Evolutionary conservation across 92 coral and sea anemone species (phyloP).

Genomic region (Blastomussa wellsi): DNA sequence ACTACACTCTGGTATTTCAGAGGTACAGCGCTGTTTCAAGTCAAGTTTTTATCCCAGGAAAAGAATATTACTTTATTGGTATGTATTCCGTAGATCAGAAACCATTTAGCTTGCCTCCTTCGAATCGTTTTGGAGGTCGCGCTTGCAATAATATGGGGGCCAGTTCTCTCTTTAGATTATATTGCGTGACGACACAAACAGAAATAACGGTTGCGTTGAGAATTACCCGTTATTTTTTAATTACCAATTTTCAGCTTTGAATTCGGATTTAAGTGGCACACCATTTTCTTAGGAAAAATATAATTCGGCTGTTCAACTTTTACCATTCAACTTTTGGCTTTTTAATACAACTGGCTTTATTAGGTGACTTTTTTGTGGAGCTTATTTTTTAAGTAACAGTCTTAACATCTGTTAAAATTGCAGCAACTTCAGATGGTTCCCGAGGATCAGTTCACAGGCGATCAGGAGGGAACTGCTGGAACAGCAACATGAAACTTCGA

Average conservation of each 20-base stretch:
- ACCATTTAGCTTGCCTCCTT: too few relatives aligned
- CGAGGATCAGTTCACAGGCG: constrained; percentile 45
- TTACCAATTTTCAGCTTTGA: too few relatives aligned
- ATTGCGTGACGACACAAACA: too few relatives aligned
- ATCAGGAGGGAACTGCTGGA: constrained; percentile 62
- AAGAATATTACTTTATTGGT: constrained; percentile 75
- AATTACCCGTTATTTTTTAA: too few relatives aligned
- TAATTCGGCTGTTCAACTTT: neutral
- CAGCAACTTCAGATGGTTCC: constrained; percentile 75
- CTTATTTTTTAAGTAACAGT: neutral
- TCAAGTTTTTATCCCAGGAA: constrained; percentile 56
- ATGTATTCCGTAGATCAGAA: neutral
- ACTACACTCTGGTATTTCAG: constrained; percentile 61
- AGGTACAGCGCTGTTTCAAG: constrained; percentile 60
- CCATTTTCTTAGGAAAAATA: neutral
- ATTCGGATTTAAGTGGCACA: neutral
- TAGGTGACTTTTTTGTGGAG: neutral
- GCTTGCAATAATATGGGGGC: too few relatives aligned
- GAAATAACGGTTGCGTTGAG: too few relatives aligned
- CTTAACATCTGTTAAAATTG: constrained; percentile 1
- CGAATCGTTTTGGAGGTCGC: neutral
- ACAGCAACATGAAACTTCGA: constrained; percentile 57
- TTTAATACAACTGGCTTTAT: neutral
- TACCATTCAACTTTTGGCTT: too few relatives aligned
- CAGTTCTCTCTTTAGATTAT: neutral